Evolutionary conservation across 2,888 invertebrate genomes (phyloP).

Genomic region (Ornithoptera alexandrae): DNA sequence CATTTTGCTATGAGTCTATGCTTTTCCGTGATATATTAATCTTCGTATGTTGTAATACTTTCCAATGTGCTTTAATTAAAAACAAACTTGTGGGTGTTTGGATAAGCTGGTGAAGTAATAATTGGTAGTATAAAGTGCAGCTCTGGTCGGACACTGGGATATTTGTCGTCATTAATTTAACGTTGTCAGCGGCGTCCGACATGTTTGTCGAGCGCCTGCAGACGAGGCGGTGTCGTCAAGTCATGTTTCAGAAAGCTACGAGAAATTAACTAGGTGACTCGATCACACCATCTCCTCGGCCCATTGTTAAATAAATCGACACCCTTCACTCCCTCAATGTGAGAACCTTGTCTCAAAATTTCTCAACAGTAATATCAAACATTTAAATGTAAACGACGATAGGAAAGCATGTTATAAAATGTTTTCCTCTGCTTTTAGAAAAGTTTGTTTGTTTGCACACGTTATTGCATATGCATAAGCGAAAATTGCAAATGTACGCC

Average conservation of each 20-base stretch:
- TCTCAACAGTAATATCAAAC: conserved; percentile 4
- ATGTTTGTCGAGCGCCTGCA: conserved; percentile 23
- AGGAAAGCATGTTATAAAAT: conserved; percentile 33
- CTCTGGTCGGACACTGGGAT: conserved; percentile 35
- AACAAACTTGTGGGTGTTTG: not conserved
- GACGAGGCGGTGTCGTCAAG: conserved; percentile 33
- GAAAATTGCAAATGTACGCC: conserved; percentile 26
- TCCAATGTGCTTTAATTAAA: not conserved
- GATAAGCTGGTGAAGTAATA: not conserved
- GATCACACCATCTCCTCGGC: conserved; percentile 48
- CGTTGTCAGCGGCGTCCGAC: conserved; percentile 33
- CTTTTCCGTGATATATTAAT: no score
- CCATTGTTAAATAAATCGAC: conserved; percentile 73
- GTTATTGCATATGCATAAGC: conserved; percentile 31
- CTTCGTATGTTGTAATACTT: no score
- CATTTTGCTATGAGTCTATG: no score
- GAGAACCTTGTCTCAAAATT: conserved; percentile 36
- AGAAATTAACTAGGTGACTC: conserved; percentile 65
- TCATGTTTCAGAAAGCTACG: conserved; percentile 58
- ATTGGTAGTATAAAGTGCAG: not conserved
- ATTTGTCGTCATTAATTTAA: conserved; percentile 58
- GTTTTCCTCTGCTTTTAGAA: conserved; percentile 31
- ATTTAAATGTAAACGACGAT: conserved; percentile 30
- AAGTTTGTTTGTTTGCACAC: conserved; percentile 32
- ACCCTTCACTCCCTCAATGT: conserved; percentile 41